Evolutionary conservation across 2,113 vertebrate genomes (phyloP).

Genomic region (Varanus salvator): DNA sequence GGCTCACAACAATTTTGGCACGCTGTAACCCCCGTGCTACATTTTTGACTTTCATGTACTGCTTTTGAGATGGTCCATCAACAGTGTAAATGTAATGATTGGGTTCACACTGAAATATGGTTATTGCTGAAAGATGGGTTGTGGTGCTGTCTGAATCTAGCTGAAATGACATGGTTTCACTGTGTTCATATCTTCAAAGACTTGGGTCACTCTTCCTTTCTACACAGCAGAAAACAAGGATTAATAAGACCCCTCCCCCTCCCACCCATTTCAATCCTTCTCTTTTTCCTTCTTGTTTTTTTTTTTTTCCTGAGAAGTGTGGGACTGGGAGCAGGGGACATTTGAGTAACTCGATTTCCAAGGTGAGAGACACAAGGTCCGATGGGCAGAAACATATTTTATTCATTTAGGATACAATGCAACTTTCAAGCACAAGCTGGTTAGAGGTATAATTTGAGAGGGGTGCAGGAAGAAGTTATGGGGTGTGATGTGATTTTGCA

Average conservation of each 20-base stretch:
- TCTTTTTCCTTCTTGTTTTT: background rate
- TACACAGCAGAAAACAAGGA: background rate
- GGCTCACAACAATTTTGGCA: too few species aligned
- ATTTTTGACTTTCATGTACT: background rate
- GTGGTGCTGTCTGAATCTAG: too few species aligned
- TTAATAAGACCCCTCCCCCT: too few species aligned
- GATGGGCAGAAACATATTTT: constrained; percentile 61
- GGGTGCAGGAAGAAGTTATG: constrained; percentile 45
- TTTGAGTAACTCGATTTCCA: constrained; percentile 42
- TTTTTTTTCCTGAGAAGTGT: background rate
- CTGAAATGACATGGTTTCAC: too few species aligned
- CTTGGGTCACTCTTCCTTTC: background rate
- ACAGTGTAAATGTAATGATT: background rate
- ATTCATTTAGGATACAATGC: constrained; percentile 70
- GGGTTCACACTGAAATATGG: too few species aligned
- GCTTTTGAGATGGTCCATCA: background rate
- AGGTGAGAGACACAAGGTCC: constrained; percentile 56
- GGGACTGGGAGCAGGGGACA: background rate
- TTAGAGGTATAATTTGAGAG: constrained; percentile 45
- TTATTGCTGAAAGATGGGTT: too few species aligned
- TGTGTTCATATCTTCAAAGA: background rate
- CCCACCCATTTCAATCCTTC: too few species aligned
- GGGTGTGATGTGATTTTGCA: constrained; percentile 67
- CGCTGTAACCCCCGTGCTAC: background rate
- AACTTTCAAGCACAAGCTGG: constrained; percentile 39